These are phyloP conservation scores for Cyprinodon tularosa DNA, from an alignment of 2,113 vertebrate species.

Conservation along the genomic window DNA sequence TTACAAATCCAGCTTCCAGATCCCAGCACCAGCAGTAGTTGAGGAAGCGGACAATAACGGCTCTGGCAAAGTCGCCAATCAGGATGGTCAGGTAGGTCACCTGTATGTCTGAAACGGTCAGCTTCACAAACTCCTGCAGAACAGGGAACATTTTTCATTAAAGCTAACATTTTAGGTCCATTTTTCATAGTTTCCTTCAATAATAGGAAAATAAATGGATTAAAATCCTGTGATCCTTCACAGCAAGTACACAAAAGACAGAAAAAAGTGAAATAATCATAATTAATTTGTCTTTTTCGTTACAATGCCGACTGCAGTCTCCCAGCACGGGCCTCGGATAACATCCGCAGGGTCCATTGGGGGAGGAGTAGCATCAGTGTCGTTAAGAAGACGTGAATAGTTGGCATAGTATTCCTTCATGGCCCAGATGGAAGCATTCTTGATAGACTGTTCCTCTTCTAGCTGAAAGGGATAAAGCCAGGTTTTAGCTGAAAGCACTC, in stretches of 20 bases:
- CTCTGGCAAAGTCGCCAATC: slow-evolving; percentile 93
- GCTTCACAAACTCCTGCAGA: slow-evolving; percentile 92
- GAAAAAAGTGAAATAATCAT: too few species aligned
- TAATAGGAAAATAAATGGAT: neutral
- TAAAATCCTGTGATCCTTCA: neutral
- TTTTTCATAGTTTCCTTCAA: neutral
- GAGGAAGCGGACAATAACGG: slow-evolving; percentile 94
- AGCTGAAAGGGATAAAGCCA: slow-evolving; percentile 77
- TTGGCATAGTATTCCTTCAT: slow-evolving; percentile 87
- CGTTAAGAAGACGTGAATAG: slow-evolving; percentile 69
- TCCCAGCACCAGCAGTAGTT: slow-evolving; percentile 99
- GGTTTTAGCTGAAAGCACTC: neutral
- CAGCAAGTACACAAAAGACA: too few species aligned
- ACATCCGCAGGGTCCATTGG: slow-evolving; percentile 88
- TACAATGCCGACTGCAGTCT: slow-evolving; percentile 95
- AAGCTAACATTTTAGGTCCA: neutral
- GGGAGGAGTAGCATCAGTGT: slow-evolving; percentile 75
- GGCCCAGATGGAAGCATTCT: slow-evolving; percentile 88
- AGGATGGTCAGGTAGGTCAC: slow-evolving; percentile 96
- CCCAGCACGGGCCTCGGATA: slow-evolving; percentile 97
- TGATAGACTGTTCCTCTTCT: slow-evolving; percentile 85
- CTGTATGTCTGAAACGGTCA: slow-evolving; percentile 96
- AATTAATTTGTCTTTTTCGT: slow-evolving; percentile 24
- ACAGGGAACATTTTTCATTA: neutral
- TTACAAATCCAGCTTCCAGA: slow-evolving; percentile 96